These are phyloP conservation scores for Panzeria rudis DNA, from an alignment of 2,888 invertebrate species.

Conservation along the genomic window DNA sequence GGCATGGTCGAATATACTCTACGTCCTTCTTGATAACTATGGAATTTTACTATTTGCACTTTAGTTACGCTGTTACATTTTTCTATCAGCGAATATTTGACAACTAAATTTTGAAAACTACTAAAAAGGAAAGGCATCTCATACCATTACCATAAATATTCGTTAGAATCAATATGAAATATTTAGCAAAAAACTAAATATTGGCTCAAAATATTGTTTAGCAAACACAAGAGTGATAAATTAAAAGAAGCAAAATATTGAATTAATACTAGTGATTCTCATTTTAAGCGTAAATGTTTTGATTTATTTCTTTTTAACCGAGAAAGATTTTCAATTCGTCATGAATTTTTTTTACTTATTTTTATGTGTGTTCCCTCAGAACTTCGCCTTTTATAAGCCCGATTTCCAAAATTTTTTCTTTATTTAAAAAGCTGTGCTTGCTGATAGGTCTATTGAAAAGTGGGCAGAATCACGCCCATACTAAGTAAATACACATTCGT, in stretches of 20 bases:
- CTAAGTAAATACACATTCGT: no score
- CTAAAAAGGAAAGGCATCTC: constrained; percentile 1
- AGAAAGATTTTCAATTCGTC: no score
- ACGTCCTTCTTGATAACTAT: background rate
- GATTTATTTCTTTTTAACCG: no score
- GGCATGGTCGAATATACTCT: background rate
- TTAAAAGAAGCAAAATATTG: background rate
- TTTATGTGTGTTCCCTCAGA: no score
- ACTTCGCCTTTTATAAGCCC: no score
- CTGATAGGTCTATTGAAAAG: no score
- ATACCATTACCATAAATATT: constrained; percentile 32
- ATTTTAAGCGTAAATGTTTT: background rate
- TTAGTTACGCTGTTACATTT: constrained; percentile 34
- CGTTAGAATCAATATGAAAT: constrained; percentile 15
- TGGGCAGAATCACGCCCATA: no score
- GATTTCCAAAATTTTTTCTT: no score
- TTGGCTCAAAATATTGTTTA: background rate
- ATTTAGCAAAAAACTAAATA: background rate
- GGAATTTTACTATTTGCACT: background rate
- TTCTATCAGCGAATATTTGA: constrained; percentile 61
- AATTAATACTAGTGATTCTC: background rate
- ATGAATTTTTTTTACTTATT: no score
- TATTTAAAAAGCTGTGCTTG: no score
- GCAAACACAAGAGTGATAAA: background rate
- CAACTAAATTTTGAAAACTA: constrained; percentile 37